phyloP scores from a whole-genome alignment of 2,797 vertebrate species.

The Brachyrhaphis roseni region DNA sequence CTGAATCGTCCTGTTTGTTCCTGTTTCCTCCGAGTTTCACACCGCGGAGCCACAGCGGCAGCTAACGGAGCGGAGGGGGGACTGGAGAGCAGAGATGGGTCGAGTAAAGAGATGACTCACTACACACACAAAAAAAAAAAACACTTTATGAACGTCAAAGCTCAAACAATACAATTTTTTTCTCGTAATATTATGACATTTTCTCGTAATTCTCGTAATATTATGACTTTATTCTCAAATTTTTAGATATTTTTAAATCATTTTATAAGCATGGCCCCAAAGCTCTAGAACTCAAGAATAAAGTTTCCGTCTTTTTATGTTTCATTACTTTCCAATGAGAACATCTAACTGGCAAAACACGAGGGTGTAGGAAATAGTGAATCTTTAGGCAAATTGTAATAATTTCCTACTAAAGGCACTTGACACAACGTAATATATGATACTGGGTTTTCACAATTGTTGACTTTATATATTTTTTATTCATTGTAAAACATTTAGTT shows the following conservation, averaged over 20 bases:
- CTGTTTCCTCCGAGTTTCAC: constrained; percentile 49
- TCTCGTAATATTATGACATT: too few species aligned
- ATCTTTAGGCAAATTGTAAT: neutral
- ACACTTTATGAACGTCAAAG: too few species aligned
- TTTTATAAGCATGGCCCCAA: too few species aligned
- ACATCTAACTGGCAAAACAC: neutral
- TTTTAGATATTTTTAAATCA: too few species aligned
- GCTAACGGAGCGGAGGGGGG: constrained; percentile 37
- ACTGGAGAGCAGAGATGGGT: constrained; percentile 5
- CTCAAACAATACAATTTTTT: too few species aligned
- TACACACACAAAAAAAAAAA: neutral
- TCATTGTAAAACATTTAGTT: neutral
- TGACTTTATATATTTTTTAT: neutral
- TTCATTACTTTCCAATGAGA: neutral
- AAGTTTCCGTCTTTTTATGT: neutral
- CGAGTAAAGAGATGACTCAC: neutral
- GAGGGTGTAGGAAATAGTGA: neutral
- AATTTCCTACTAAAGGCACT: neutral
- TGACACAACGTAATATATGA: too few species aligned
- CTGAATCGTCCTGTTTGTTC: constrained; percentile 35
- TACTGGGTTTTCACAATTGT: too few species aligned
- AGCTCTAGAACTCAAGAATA: too few species aligned
- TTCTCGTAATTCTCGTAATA: too few species aligned
- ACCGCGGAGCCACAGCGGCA: constrained; percentile 35
- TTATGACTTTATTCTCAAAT: too few species aligned